phyloP scores from a whole-genome alignment of 2,113 vertebrate species.

The Heloderma charlesbogerti region DNA sequence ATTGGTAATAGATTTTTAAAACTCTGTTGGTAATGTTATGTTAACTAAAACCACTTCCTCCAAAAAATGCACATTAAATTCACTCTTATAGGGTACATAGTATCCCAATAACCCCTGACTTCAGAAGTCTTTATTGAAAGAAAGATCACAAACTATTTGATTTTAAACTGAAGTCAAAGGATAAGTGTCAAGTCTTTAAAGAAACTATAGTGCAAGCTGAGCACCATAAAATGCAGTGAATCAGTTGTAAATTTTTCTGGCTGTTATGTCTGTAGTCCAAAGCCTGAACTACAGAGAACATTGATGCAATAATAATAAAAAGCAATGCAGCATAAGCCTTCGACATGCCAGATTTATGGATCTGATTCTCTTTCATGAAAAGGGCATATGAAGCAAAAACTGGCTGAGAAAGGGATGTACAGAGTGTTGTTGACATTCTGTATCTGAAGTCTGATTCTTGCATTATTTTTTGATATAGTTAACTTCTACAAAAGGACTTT shows the following conservation, averaged over 20 bases:
- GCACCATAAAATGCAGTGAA: slow-evolving; percentile 64
- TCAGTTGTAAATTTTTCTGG: slow-evolving; percentile 70
- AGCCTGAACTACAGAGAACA: slow-evolving; percentile 75
- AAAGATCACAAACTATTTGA: slow-evolving; percentile 59
- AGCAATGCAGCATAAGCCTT: slow-evolving; percentile 63
- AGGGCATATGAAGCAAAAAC: slow-evolving; percentile 65
- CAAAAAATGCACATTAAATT: slow-evolving; percentile 29
- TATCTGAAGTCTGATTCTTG: background rate
- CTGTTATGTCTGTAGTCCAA: slow-evolving; percentile 76
- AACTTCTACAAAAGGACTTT: background rate
- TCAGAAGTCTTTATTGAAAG: slow-evolving; percentile 38
- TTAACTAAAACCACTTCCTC: background rate
- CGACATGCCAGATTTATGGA: slow-evolving; percentile 70
- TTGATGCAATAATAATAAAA: slow-evolving; percentile 79
- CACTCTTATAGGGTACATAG: background rate
- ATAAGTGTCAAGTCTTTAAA: slow-evolving; percentile 72
- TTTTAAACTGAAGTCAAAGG: slow-evolving; percentile 75
- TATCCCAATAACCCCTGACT: slow-evolving; percentile 31
- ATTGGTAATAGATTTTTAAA: background rate
- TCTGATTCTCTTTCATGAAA: slow-evolving; percentile 63
- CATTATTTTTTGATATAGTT: background rate
- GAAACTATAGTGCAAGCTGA: slow-evolving; percentile 67
- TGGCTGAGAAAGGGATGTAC: slow-evolving; percentile 55
- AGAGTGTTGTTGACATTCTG: slow-evolving; percentile 54
- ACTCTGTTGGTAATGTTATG: too few relatives aligned